Percentiles rank a stretch among this genome's conserved stretches.
phyloP scores from a whole-genome alignment of 2,888 invertebrate genomes.

The Scaptomyza tumidula region DNA sequence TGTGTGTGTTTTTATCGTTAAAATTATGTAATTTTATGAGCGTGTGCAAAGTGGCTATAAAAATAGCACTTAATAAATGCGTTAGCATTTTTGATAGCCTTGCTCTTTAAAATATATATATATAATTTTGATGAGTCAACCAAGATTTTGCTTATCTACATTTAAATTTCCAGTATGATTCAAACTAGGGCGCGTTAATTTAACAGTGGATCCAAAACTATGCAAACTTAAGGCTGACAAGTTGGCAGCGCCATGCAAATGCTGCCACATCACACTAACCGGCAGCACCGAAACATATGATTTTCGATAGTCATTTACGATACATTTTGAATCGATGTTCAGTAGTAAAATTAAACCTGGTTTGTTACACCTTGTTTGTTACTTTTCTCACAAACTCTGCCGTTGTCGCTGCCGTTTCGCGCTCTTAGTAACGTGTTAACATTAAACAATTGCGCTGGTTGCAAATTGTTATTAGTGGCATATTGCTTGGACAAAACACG shows the following conservation, averaged over 20 bases:
- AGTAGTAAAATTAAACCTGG: conserved; percentile 65
- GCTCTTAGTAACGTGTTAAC: conserved; percentile 44
- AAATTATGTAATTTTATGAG: conserved; percentile 33
- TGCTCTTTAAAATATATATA: conserved; percentile 11
- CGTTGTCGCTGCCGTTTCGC: conserved; percentile 43
- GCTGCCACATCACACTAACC: conserved; percentile 16
- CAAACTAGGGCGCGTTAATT: conserved; percentile 38
- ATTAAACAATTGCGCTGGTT: conserved; percentile 68
- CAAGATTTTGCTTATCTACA: neutral
- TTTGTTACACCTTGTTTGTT: conserved; percentile 55
- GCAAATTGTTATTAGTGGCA: conserved; percentile 42
- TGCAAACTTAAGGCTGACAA: conserved; percentile 3
- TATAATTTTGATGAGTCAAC: neutral
- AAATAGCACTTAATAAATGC: conserved; percentile 33
- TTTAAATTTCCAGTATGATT: conserved; percentile 35
- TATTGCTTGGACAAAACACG: conserved; percentile 24
- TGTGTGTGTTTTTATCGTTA: conserved; percentile 15
- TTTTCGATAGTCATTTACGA: conserved; percentile 37
- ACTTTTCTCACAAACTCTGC: conserved; percentile 41
- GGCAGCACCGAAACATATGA: conserved; percentile 21
- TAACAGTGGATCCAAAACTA: conserved; percentile 33
- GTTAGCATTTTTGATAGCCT: conserved; percentile 26
- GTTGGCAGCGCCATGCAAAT: conserved; percentile 33
- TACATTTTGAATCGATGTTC: conserved; percentile 36
- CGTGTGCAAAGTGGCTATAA: conserved; percentile 32